Percentiles rank a stretch among this genome's conserved stretches.
Conservation (phyloP, 2,113 vertebrate species). For the Petrocephalus zakoni region DNA sequence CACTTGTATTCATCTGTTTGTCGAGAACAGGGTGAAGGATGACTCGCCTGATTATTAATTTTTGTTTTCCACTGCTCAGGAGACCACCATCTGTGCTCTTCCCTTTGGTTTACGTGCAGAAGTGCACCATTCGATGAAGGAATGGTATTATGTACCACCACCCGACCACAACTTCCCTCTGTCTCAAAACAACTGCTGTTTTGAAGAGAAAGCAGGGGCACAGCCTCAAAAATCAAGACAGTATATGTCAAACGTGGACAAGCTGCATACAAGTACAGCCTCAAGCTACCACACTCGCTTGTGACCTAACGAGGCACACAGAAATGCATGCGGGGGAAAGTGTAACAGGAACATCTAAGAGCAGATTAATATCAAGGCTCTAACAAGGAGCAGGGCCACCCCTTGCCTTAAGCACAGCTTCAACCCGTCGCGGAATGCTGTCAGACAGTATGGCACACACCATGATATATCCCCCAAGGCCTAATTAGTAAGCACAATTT, state of each 20-base stretch:
- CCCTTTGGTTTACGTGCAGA: neutral
- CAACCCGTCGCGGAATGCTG: neutral
- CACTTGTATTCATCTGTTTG: neutral
- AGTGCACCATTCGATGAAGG: neutral
- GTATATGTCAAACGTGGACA: neutral
- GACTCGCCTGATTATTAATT: neutral
- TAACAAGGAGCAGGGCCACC: neutral
- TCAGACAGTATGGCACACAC: neutral
- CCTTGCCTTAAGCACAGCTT: neutral
- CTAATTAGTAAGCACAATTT: neutral
- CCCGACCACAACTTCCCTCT: neutral
- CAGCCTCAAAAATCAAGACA: neutral
- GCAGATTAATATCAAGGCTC: neutral
- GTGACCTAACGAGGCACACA: neutral
- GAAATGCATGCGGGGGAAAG: neutral
- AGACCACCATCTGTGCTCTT: neutral
- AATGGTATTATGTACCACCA: neutral
- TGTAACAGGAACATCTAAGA: neutral
- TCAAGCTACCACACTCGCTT: neutral
- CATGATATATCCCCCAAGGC: neutral
- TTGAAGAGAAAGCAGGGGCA: neutral
- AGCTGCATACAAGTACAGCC: neutral
- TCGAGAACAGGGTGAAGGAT: neutral
- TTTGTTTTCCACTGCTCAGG: neutral
- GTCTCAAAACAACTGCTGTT: neutral